Evolutionary conservation across 2,888 invertebrate species (phyloP).

Genomic region (Ramazzottius varieornatus): DNA sequence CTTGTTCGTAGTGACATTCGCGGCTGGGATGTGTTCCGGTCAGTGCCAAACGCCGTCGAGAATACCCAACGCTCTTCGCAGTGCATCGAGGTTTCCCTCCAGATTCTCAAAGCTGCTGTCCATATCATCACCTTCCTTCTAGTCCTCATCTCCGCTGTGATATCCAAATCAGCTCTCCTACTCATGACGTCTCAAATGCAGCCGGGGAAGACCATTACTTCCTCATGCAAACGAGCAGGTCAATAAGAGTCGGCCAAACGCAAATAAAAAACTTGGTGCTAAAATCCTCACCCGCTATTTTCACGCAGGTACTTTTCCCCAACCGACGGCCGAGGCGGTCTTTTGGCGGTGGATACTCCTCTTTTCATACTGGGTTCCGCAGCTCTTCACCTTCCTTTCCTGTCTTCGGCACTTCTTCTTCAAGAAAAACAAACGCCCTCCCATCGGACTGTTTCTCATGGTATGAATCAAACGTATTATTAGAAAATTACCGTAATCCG

Average conservation of each 20-base stretch:
- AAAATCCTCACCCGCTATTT: too few species aligned
- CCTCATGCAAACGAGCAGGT: not conserved
- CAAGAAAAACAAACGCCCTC: not conserved
- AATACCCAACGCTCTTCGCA: not conserved
- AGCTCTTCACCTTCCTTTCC: not conserved
- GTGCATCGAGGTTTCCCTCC: not conserved
- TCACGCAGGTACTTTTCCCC: not conserved
- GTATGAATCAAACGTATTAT: too few species aligned
- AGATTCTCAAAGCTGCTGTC: not conserved
- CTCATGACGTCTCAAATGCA: not conserved
- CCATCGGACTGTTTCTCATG: not conserved
- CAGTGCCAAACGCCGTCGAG: not conserved
- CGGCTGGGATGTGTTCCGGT: constrained; percentile 1
- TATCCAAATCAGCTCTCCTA: not conserved
- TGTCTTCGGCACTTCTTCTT: not conserved
- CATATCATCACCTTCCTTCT: constrained; percentile 3
- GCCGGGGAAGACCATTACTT: not conserved
- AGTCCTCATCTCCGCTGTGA: not conserved
- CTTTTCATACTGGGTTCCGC: not conserved
- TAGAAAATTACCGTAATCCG: too few species aligned
- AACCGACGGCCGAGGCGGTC: not conserved
- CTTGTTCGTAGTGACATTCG: not conserved
- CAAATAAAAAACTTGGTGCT: too few species aligned
- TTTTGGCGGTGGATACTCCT: not conserved
- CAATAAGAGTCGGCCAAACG: too few species aligned